Evolutionary conservation across 2,888 invertebrate genomes (phyloP).

Genomic region (Osmoderma eremita): DNA sequence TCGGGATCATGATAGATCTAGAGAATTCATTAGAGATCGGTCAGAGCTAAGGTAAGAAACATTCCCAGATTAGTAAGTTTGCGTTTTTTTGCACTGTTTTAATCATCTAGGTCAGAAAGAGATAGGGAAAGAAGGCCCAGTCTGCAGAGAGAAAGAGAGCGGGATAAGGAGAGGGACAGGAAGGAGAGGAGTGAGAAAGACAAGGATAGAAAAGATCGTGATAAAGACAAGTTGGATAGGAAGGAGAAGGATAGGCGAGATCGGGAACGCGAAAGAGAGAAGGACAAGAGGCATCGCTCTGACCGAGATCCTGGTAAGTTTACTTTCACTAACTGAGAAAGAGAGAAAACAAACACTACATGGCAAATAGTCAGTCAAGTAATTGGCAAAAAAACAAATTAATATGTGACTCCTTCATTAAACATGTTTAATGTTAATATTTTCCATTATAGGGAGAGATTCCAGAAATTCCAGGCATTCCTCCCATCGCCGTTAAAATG

Average conservation of each 20-base stretch:
- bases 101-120: conserved; percentile 35
- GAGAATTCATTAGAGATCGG: conserved; percentile 46
- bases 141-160: conserved; percentile 44
- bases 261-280: conserved; percentile 51
- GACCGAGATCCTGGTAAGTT: conserved; percentile 57
- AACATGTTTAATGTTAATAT: conserved; percentile 13
- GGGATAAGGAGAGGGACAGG: conserved; percentile 53
- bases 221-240: conserved; percentile 46
- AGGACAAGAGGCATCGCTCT: conserved; percentile 56
- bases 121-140: conserved; percentile 31
- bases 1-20: conserved; percentile 47
- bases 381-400: background rate
- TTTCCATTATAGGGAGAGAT: conserved; percentile 49
- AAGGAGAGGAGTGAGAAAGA: conserved; percentile 50
- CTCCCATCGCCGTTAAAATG: conserved; percentile 55
- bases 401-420: background rate
- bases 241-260: conserved; percentile 53
- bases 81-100: background rate
- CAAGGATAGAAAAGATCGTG: conserved; percentile 46
- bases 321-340: conserved; percentile 2
- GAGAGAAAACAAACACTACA: background rate
- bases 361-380: background rate
- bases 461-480: conserved; percentile 54
- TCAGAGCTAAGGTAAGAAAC: conserved; percentile 53
- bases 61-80: background rate